phyloP scores from a whole-genome alignment of 1,140 invertebrate species.

The Drosophila tropicalis region DNA sequence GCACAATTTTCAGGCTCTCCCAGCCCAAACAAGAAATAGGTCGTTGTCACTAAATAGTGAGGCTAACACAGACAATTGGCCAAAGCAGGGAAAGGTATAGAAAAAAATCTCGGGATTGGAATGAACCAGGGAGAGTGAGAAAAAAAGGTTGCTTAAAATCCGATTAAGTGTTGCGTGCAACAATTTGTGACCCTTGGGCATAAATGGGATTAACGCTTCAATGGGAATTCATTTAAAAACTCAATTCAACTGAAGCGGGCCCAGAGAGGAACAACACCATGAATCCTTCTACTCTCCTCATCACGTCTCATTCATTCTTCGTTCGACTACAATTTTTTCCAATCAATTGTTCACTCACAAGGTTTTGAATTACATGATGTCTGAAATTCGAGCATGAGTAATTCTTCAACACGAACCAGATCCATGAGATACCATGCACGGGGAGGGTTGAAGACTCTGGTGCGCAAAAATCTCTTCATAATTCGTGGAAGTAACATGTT shows the following conservation, averaged over 20 bases:
- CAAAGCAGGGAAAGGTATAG: conserved; percentile 8
- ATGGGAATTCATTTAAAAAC: conserved; percentile 71
- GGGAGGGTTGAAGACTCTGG: neutral
- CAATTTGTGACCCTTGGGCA: conserved; percentile 59
- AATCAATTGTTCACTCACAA: conserved; percentile 73
- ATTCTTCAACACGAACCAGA: conserved; percentile 64
- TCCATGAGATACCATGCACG: conserved; percentile 44
- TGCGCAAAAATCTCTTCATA: conserved; percentile 61
- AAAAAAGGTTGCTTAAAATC: conserved; percentile 51
- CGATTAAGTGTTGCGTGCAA: conserved; percentile 69
- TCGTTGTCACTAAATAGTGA: conserved; percentile 72
- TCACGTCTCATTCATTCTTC: neutral
- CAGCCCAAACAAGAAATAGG: conserved; percentile 59
- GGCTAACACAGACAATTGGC: conserved; percentile 63
- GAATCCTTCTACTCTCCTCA: conserved; percentile 44
- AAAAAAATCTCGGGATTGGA: neutral
- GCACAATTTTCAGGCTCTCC: conserved; percentile 63
- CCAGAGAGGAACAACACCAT: conserved; percentile 24
- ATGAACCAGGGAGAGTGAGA: neutral
- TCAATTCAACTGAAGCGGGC: conserved; percentile 37
- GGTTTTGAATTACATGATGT: conserved; percentile 65
- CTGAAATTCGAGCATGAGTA: conserved; percentile 74
- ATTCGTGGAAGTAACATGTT: conserved; percentile 77
- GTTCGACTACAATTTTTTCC: conserved; percentile 42
- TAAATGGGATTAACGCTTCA: conserved; percentile 77